phyloP scores from a whole-genome alignment of 2,888 invertebrate species.

The Malachius bipustulatus region DNA sequence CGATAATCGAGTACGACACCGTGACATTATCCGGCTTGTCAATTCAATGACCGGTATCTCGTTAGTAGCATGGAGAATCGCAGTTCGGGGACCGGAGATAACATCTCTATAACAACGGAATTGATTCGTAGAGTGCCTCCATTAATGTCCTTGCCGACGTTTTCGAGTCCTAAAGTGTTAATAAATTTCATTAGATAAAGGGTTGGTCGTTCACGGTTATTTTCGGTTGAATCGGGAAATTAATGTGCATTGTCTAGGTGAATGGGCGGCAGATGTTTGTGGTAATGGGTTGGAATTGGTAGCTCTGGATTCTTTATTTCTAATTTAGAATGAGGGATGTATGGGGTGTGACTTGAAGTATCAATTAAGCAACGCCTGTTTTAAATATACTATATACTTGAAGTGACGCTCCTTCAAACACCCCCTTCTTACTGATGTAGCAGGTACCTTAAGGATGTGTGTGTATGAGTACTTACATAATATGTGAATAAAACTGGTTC shows the following conservation, averaged over 20 bases:
- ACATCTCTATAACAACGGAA: conserved; percentile 29
- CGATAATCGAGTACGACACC: conserved; percentile 36
- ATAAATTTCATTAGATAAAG: conserved; percentile 27
- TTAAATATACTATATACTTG: too few species aligned
- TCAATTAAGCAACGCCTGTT: too few species aligned
- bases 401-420: too few species aligned
- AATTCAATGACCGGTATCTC: conserved; percentile 29
- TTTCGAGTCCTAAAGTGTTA: conserved; percentile 29
- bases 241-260: conserved; percentile 23
- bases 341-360: too few species aligned
- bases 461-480: too few species aligned
- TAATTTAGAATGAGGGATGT: too few species aligned
- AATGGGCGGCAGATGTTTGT: conserved; percentile 21
- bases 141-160: conserved; percentile 30
- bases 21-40: conserved; percentile 34
- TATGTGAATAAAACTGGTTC: too few species aligned
- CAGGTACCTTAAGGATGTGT: too few species aligned
- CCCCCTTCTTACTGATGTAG: too few species aligned
- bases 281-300: too few species aligned
- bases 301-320: too few species aligned
- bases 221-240: conserved; percentile 25
- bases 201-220: conserved; percentile 21
- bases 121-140: conserved; percentile 29
- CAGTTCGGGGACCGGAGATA: too few species aligned
- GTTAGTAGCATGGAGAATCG: conserved; percentile 20